phyloP scores from a whole-genome alignment of 2,888 invertebrate genomes.

The Mesorhabditis sp. region DNA sequence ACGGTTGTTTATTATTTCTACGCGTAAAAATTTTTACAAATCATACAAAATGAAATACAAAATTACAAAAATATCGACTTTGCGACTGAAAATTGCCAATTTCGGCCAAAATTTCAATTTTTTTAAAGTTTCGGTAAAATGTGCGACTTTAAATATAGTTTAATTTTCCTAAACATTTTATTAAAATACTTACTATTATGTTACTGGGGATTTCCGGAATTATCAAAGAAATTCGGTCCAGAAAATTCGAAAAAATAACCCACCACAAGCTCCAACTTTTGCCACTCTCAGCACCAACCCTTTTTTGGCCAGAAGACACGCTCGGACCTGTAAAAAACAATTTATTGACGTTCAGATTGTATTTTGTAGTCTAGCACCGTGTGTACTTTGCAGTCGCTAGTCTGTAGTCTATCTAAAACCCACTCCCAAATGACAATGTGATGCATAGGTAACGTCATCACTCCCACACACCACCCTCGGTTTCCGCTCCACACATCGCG shows the following conservation, averaged over 20 bases:
- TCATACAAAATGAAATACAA: too few relatives aligned
- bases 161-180: too few relatives aligned
- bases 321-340: slow-evolving; percentile 15
- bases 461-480: slow-evolving; percentile 30
- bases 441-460: slow-evolving; percentile 36
- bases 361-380: background rate
- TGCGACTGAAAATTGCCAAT: too few relatives aligned
- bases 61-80: too few relatives aligned
- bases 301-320: slow-evolving; percentile 26
- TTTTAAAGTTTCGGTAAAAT: slow-evolving; percentile 10
- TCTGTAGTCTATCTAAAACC: background rate
- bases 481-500: slow-evolving; percentile 21
- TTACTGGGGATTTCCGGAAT: background rate
- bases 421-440: slow-evolving; percentile 33
- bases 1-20: too few relatives aligned
- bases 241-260: slow-evolving; percentile 11
- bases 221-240: too few relatives aligned
- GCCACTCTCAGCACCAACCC: slow-evolving; percentile 21
- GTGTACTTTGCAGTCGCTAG: too few relatives aligned
- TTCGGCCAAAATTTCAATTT: too few relatives aligned
- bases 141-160: slow-evolving; percentile 11
- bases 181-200: too few relatives aligned
- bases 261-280: slow-evolving; percentile 32
- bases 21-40: too few relatives aligned
- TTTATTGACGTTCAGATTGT: background rate